Percentiles rank a stretch among this genome's conserved stretches.
Conservation (phyloP, 2,113 vertebrate species). For the Murina feae region DNA sequence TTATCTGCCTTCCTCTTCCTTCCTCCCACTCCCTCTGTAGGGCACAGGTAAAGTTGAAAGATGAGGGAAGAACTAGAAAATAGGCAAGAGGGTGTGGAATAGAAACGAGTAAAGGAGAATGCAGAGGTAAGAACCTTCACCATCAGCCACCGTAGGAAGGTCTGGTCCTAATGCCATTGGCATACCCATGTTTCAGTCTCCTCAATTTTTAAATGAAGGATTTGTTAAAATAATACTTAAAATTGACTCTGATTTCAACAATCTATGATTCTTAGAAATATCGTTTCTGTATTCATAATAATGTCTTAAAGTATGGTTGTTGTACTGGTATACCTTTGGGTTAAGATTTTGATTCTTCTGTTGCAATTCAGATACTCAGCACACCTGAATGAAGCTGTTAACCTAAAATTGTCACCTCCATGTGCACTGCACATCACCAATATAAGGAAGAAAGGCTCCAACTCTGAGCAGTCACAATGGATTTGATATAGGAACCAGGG, state of each 20-base stretch:
- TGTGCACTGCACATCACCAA: background rate
- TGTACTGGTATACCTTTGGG: background rate
- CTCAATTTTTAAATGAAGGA: background rate
- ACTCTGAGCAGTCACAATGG: background rate
- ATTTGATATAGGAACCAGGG: background rate
- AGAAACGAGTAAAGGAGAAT: background rate
- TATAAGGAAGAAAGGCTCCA: background rate
- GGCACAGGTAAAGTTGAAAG: background rate
- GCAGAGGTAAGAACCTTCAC: no score
- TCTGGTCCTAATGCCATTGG: background rate
- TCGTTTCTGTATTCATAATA: background rate
- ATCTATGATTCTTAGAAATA: background rate
- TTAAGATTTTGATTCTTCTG: background rate
- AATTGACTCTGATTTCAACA: background rate
- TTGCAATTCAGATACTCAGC: background rate
- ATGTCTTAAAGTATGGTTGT: background rate
- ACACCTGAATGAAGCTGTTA: background rate
- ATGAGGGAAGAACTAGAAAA: background rate
- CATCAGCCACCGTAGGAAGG: background rate
- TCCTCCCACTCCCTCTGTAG: background rate
- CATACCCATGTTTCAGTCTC: background rate
- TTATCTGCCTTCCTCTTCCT: background rate
- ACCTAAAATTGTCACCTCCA: background rate
- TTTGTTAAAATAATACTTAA: background rate
- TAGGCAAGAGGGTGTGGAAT: no score